Evolutionary conservation across 2,888 invertebrate species (phyloP).

Genomic region (Choristoneura rosaceana): DNA sequence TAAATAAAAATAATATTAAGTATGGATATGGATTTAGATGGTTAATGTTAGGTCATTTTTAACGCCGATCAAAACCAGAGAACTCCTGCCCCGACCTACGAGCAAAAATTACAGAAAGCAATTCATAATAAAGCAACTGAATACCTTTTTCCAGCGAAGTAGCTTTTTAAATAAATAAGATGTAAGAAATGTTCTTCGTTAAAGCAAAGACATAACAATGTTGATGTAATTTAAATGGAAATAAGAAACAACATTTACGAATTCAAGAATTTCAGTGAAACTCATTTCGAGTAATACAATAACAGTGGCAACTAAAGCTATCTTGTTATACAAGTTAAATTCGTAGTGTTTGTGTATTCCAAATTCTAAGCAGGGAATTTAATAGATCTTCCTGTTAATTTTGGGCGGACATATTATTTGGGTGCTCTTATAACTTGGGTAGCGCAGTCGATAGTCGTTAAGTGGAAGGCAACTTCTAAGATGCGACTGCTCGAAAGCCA

Average conservation of each 20-base stretch:
- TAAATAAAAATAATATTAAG: no score
- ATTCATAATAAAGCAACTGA: neutral
- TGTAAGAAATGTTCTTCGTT: conserved; percentile 4
- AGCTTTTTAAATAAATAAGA: conserved; percentile 8
- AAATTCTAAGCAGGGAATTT: conserved; percentile 2
- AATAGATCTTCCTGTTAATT: conserved; percentile 2
- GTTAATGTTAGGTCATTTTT: no score
- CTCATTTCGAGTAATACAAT: conserved; percentile 25
- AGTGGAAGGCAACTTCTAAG: conserved; percentile 19
- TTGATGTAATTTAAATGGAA: conserved; percentile 17
- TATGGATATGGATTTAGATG: no score
- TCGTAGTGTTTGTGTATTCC: conserved; percentile 15
- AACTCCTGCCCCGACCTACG: neutral
- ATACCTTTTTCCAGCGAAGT: neutral
- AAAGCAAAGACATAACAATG: conserved; percentile 6
- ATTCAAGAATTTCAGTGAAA: conserved; percentile 21
- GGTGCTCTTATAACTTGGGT: neutral
- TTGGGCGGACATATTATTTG: neutral
- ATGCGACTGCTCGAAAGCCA: conserved; percentile 6
- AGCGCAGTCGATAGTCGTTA: conserved; percentile 1
- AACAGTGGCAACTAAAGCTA: conserved; percentile 17
- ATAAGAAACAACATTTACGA: conserved; percentile 20
- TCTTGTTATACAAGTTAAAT: conserved; percentile 30
- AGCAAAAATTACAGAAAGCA: neutral
- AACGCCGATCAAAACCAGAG: neutral